Evolutionary conservation across 1,140 invertebrate species (phyloP).

Genomic region (Aphelenchoides fujianensis): DNA sequence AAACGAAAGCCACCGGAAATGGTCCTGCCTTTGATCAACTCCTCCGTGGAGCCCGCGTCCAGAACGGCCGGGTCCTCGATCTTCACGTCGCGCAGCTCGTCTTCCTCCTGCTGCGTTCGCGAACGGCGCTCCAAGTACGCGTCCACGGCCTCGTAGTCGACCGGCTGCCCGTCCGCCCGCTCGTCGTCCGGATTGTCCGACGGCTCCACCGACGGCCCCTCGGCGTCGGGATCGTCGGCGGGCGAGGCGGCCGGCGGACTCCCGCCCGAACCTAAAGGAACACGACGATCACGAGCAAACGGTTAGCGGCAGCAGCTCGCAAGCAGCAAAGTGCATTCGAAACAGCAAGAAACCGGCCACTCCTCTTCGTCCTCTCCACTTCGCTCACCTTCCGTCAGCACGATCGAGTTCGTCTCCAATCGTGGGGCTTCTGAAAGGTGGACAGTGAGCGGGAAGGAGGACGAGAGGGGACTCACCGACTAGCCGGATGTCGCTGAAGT

Average conservation of each 20-base stretch:
- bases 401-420: conserved; percentile 9
- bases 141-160: neutral
- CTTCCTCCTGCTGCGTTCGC: neutral
- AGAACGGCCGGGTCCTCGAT: neutral
- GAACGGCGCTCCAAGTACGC: neutral
- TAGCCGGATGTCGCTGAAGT: conserved; percentile 47
- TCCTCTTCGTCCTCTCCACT: too few relatives aligned
- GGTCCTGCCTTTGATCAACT: neutral
- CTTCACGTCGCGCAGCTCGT: neutral
- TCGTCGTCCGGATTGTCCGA: conserved; percentile 10
- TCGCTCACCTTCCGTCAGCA: conserved; percentile 19
- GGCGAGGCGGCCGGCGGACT: too few relatives aligned
- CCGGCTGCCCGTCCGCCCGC: neutral
- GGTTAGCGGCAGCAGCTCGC: neutral
- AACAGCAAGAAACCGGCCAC: neutral
- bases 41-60: neutral
- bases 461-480: conserved; percentile 29
- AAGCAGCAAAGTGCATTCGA: neutral
- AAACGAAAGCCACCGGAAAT: too few relatives aligned
- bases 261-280: neutral
- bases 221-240: neutral
- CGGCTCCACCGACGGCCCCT: neutral
- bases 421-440: conserved; percentile 26
- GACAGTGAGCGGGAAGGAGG: neutral
- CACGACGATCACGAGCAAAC: neutral